Evolutionary conservation across 2,113 vertebrate species (phyloP), one percentile per base, ranked within the genome.

Genomic region (Antechinus flavipes): DNA sequence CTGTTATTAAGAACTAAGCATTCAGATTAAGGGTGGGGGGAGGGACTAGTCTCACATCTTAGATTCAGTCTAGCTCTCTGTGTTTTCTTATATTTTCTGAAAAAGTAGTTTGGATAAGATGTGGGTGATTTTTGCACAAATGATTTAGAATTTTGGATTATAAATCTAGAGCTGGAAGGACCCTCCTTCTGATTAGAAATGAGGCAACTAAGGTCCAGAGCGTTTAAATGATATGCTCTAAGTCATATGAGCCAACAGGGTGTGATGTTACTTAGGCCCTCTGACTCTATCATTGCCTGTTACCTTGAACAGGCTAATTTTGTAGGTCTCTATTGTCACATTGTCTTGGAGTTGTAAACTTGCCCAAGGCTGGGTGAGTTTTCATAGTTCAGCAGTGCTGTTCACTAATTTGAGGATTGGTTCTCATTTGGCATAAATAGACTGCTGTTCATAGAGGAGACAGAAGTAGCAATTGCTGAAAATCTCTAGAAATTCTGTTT

Each of bases 51-150:
- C 84, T 84, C 0, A 0, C 52, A 58, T 11, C 76, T 30, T 16
- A 25, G 49, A 30, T 50, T 91, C n/a, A 14, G 8, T 35, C 46
- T 47, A 92, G n/a, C 54, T 68, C 25, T 96, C 68, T 55, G 95
- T 42, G 61, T 56, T 84, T 46, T 35, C 55, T 68, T 35, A 35
- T 84, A 52, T 96, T 16, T 30, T 53, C 49, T 89, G 95, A 91
- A 92, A 92, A 54, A 49, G 25, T 3, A 42, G 76, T 58, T 94
- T 52, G 54, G 90, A 92, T 89, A 95, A 90, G 42, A n/a, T 68
- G 16, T 68, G 61, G 61, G 3, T 68, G 11, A 68, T 68, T 68
- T 35, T 68, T 68, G 3, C 12, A 35, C 30, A 68, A 30, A 68
- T 35, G 61, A 68, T 30, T 14, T 61, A 61, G 61, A 14, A 14